phyloP scores from a whole-genome alignment of 2,113 vertebrate species.

The Lamprotornis superbus region DNA sequence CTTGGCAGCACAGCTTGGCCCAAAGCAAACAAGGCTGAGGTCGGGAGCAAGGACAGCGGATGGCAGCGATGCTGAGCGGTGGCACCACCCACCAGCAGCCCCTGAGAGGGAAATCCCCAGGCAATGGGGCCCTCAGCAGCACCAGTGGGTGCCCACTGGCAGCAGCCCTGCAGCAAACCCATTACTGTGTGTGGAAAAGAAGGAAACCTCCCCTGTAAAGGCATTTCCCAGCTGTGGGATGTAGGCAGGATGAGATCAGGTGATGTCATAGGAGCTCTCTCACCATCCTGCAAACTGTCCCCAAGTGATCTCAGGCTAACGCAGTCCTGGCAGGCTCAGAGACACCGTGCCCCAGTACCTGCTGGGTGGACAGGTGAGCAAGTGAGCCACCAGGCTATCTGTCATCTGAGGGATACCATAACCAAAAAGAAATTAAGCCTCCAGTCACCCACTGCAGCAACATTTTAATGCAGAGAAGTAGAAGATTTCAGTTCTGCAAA shows the following conservation, averaged over 20 bases:
- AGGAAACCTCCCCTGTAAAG: not conserved
- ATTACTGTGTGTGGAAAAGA: accelerated
- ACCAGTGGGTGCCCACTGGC: not conserved
- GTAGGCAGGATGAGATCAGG: accelerated
- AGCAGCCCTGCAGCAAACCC: not conserved
- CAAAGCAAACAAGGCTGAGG: not conserved
- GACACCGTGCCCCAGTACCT: not conserved
- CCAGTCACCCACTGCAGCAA: not conserved
- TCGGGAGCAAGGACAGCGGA: not conserved
- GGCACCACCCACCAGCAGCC: accelerated
- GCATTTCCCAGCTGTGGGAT: not conserved
- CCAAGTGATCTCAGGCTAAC: not conserved
- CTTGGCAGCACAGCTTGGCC: accelerated
- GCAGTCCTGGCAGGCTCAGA: accelerated
- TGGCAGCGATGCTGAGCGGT: accelerated
- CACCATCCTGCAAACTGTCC: not conserved
- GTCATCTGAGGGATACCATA: not conserved
- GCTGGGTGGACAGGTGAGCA: accelerated
- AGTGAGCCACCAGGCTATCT: not conserved
- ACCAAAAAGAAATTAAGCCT: not conserved
- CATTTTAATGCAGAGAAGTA: not conserved
- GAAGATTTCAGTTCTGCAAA: not conserved
- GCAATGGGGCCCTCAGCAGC: accelerated
- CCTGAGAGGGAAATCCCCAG: accelerated
- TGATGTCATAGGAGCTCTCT: not conserved